These are phyloP conservation scores for Metellina segmentata DNA, from an alignment of 2,888 invertebrate genomes.

Conservation along the genomic window DNA sequence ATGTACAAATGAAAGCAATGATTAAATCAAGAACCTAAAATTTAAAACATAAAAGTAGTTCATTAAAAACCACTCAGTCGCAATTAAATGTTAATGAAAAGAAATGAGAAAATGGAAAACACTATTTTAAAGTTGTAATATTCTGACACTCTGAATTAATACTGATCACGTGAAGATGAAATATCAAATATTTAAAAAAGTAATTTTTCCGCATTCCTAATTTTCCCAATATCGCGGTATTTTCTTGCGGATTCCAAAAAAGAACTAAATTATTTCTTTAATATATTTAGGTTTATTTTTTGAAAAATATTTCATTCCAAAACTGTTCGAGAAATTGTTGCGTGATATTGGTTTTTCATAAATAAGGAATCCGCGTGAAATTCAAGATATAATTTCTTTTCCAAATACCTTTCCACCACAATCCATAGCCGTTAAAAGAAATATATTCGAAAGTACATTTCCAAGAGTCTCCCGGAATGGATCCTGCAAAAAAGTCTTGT, in stretches of 20 bases:
- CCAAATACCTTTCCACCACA: slow-evolving; percentile 3
- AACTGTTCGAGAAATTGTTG: background rate
- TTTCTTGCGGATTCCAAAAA: background rate
- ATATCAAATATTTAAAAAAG: background rate
- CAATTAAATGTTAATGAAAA: too few relatives aligned
- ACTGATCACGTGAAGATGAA: background rate
- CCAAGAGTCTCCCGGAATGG: background rate
- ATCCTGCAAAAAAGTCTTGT: background rate
- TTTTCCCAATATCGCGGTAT: background rate
- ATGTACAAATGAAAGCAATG: too few relatives aligned
- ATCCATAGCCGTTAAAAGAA: background rate
- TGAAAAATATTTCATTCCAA: background rate
- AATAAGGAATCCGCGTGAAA: background rate
- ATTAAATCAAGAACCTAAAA: too few relatives aligned
- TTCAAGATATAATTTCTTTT: background rate
- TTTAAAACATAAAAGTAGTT: too few relatives aligned
- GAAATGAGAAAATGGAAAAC: too few relatives aligned
- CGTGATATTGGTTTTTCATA: background rate
- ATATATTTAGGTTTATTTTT: background rate
- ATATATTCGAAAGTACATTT: background rate
- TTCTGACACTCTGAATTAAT: background rate
- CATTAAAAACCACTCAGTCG: too few relatives aligned
- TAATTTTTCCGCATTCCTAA: background rate
- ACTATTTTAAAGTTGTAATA: too few relatives aligned
- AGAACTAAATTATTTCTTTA: background rate